Evolutionary conservation across 2,797 vertebrate species (phyloP).

Genomic region (Sebastiscus tertius): DNA sequence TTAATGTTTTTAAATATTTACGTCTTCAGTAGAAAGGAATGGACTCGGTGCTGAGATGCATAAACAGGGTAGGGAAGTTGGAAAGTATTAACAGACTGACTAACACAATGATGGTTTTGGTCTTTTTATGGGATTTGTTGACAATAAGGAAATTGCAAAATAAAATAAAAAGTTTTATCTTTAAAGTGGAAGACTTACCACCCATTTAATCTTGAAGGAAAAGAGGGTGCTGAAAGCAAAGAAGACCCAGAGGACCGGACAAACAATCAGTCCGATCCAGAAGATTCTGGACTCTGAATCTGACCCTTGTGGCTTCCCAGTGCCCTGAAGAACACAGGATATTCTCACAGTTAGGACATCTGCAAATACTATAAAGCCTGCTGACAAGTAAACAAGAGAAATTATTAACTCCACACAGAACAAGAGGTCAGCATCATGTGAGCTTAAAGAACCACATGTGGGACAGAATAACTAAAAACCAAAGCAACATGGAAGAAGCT

Average conservation of each 20-base stretch:
- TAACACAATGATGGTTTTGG: not conserved
- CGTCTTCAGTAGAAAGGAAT: no score
- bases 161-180: not conserved
- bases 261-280: conserved; percentile 92
- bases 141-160: not conserved
- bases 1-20: no score
- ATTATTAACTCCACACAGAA: not conserved
- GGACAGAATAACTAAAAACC: not conserved
- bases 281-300: conserved; percentile 93
- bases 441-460: not conserved
- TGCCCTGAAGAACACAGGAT: conserved; percentile 74
- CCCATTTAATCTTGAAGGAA: conserved; percentile 93
- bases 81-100: not conserved
- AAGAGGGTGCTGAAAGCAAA: conserved; percentile 92
- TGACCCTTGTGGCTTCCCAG: conserved; percentile 56
- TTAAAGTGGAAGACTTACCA: conserved; percentile 85
- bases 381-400: conserved; percentile 1
- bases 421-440: conserved; percentile 8
- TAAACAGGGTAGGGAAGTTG: not conserved
- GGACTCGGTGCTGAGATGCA: no score
- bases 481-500: not conserved
- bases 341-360: conserved; percentile 48
- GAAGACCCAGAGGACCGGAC: conserved; percentile 91
- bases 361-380: not conserved
- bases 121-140: not conserved